Evolutionary conservation across 2,797 vertebrate genomes (phyloP).

Genomic region (Ispidina picta): DNA sequence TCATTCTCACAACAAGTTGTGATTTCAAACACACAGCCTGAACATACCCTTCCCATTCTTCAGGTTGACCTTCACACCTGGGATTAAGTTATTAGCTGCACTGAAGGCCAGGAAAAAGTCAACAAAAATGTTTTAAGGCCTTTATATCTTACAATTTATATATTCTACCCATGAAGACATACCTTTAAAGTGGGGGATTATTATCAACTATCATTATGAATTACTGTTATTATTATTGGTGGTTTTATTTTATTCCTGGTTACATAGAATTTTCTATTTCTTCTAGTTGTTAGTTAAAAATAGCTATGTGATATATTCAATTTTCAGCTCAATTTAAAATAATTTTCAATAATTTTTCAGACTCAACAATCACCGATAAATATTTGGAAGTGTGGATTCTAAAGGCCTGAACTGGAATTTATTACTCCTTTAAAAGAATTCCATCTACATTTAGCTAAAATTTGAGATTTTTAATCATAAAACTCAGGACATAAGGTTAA

Average conservation of each 20-base stretch:
- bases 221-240: neutral
- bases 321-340: neutral
- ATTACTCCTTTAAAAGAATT: neutral
- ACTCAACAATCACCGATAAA: neutral
- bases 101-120: neutral
- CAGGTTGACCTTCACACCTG: neutral
- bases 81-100: neutral
- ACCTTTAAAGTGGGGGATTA: neutral
- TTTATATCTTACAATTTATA: neutral
- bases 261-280: neutral
- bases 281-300: neutral
- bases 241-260: neutral
- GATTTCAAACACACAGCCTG: neutral
- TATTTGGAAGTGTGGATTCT: neutral
- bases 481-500: neutral
- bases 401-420: neutral
- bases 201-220: neutral
- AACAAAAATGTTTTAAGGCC: neutral
- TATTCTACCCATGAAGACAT: neutral
- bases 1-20: neutral
- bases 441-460: neutral
- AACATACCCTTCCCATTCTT: neutral
- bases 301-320: neutral
- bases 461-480: neutral
- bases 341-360: neutral